Evolutionary conservation across 2,888 invertebrate species (phyloP).

Genomic region (Cephus pulcher): DNA sequence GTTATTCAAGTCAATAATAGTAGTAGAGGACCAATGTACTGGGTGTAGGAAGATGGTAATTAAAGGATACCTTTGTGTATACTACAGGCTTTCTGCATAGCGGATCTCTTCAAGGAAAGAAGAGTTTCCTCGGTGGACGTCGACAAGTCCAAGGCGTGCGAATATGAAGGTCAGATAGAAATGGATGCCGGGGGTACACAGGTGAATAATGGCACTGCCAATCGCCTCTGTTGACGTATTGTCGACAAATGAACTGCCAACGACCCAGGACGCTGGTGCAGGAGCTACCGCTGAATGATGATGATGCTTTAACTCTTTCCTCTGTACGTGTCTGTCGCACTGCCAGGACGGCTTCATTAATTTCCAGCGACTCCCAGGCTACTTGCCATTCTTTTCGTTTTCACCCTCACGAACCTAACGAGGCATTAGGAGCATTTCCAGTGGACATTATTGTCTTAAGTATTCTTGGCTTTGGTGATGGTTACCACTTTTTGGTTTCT

Average conservation of each 20-base stretch:
- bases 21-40: background rate
- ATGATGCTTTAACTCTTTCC: conserved; percentile 35
- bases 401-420: background rate
- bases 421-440: background rate
- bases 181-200: conserved; percentile 50
- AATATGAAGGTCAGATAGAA: conserved; percentile 46
- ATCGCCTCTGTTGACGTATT: conserved; percentile 58
- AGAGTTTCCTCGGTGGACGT: conserved; percentile 10
- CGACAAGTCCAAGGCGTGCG: conserved; percentile 44
- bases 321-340: background rate
- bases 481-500: background rate
- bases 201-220: conserved; percentile 65
- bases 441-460: background rate
- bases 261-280: conserved; percentile 5
- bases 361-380: background rate
- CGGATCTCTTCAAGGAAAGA: conserved; percentile 53
- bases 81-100: conserved; percentile 51
- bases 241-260: background rate
- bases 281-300: conserved; percentile 49
- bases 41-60: background rate
- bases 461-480: background rate
- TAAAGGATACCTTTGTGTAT: background rate
- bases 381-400: background rate
- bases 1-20: conserved; percentile 50
- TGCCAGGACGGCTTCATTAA: background rate